Evolutionary conservation across 2,888 invertebrate genomes (phyloP), one percentile per base, ranked within the genome.

Genomic region (Rhimphoctona megacephalus): DNA sequence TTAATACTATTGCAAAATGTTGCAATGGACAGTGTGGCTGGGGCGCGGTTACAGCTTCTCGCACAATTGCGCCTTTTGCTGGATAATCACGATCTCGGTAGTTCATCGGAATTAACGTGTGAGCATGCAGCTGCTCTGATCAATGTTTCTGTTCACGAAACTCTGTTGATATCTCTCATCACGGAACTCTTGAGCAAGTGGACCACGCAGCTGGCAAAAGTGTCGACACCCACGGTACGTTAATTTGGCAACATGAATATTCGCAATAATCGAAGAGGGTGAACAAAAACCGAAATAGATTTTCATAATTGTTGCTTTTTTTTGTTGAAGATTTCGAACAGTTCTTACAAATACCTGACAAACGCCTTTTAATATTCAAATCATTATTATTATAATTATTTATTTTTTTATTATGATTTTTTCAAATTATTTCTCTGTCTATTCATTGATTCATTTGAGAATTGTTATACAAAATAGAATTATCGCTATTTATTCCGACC

Each of bases 41-140:
- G 92, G n/a, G 85, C 90, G 2, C 90, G 90, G 30, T 82, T 93
- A 30, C 89, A 89, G 52, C 89, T 94, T 36, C 46, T 91, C 54
- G 90, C 92, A 3, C 93, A 94, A 79, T 88, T 94, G 46, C 91
- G 91, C 72, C 85, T 93, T 49, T 83, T 94, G n/a, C 83, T 92
- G 22, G 91, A 90, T 66, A 92, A 93, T 83, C 91, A 92, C 11
- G 89, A 94, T 87, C 89, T 94, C 52, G 89, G 90, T 17, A 85
- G 64, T 4, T 88, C 92, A 0, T 90, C 93, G 6, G 94, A 94
- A 79, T 87, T 94, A 11, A 85, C 90, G 2, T 94, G 92, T 61
- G 94, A 94, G 83, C 90, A 94, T 46, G 94, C 94, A 22, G 91
- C 92, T n/a, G 90, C 92, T 7, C 83, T 94, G 36, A 88, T 94